Base-by-base conservation (phyloP, 2,797 vertebrate species). In the Monodelphis domestica region DNA sequence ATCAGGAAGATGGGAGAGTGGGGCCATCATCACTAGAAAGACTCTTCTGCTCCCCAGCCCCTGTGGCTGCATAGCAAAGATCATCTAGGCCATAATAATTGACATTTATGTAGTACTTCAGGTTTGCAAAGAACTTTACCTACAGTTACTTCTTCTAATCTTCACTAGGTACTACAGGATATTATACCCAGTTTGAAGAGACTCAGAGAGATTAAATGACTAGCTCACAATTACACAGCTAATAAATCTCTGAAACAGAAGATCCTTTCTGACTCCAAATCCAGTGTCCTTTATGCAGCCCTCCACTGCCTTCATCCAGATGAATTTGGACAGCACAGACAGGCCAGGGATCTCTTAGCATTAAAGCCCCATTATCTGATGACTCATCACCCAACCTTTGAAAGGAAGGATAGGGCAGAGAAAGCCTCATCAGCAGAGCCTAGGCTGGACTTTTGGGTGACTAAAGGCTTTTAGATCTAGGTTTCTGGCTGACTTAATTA, bases 351-450 rank as follows among this genome's bases (percentile, higher is more conserved):
- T 54, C 50, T 93, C 95, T 89, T 88, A 91, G 90, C 92, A 55
- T 94, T 96, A 93, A 93, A 95, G 94, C 94, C 91, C 93, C 3
- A 0, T 89, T 89, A 50, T 87, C 70, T 93, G 96, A 95, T 94
- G 94, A 95, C 90, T 94, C 87, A 63, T 45, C 50, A 0, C 94
- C 56, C 45, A 50, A 88, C 53, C 70, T 91, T 92, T 11, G 33
- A 89, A 94, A 93, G 93, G 93, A 88, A 87, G 38, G 89, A 53
- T 57, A 57, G 54, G 92, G 63, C 90, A 89, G 21, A 84, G 54
- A 50, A 57, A 38, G 89, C 95, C 17, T 24, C 1, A 7, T n/a
- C 56, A 91, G 89, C 89, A 94, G 87, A 30, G 55, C 78, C 7
- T 89, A 54, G 26, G 50, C 94, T n/a, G 90, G 14, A 14, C 87